Percentiles rank a stretch among this genome's conserved stretches.
Conservation (phyloP, 2,888 invertebrate genomes). For the Sarcophaga subvicina region DNA sequence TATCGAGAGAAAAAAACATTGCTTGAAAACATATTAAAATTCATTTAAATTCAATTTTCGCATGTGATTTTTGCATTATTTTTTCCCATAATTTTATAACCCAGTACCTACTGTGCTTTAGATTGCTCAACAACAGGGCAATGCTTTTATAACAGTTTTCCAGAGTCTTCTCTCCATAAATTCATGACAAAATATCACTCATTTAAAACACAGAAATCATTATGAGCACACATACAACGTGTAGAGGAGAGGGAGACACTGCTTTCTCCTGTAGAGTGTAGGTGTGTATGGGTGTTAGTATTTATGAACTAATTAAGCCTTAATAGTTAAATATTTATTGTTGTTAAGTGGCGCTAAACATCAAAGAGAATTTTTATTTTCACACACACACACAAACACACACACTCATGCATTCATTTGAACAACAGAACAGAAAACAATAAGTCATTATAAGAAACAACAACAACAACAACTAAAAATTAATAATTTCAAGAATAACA, state of each 20-base stretch:
- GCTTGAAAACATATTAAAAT: too few relatives aligned
- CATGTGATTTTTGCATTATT: too few relatives aligned
- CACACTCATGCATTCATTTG: constrained; percentile 21
- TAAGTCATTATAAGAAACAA: constrained; percentile 24
- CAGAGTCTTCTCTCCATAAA: constrained; percentile 10
- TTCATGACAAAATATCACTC: constrained; percentile 36
- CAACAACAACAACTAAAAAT: constrained; percentile 11
- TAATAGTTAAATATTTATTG: constrained; percentile 79
- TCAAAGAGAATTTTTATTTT: constrained; percentile 60
- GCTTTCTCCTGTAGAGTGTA: neutral
- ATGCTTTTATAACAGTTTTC: too few relatives aligned
- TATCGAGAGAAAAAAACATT: too few relatives aligned
- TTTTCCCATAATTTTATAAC: too few relatives aligned
- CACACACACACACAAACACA: constrained; percentile 18
- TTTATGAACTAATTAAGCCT: constrained; percentile 80
- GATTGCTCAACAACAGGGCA: too few relatives aligned
- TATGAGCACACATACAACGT: too few relatives aligned
- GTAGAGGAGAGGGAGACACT: too few relatives aligned
- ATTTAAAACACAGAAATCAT: neutral
- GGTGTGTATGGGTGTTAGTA: constrained; percentile 10
- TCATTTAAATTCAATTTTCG: too few relatives aligned
- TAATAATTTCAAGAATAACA: neutral
- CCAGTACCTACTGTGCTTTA: too few relatives aligned
- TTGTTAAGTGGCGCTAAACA: constrained; percentile 72
- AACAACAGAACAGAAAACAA: constrained; percentile 29